Evolutionary conservation across 2,113 vertebrate species (phyloP).

Genomic region (Labeo rohita): DNA sequence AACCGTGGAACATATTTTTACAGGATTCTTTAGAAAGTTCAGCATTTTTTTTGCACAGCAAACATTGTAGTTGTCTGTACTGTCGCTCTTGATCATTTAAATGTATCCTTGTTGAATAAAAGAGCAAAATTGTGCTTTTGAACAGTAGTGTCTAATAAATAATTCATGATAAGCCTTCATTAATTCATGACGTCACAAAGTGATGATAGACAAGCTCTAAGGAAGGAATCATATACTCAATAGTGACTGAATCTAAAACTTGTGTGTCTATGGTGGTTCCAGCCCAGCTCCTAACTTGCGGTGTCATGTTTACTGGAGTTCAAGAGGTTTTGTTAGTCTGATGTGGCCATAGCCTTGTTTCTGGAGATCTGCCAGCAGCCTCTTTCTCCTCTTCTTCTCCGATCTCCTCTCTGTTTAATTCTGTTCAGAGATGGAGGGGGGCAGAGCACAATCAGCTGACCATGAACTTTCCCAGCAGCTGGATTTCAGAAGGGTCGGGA

Average conservation of each 20-base stretch:
- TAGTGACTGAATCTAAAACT: neutral
- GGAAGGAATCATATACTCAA: neutral
- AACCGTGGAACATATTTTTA: neutral
- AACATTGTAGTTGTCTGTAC: neutral
- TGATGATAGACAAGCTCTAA: neutral
- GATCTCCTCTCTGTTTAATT: constrained; percentile 38
- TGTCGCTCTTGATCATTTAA: neutral
- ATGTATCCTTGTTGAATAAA: neutral
- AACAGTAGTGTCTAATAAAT: neutral
- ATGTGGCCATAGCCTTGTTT: constrained; percentile 1
- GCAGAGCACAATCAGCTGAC: constrained; percentile 39
- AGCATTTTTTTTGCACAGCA: neutral
- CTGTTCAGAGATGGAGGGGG: constrained; percentile 19
- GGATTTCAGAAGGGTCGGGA: constrained; percentile 40
- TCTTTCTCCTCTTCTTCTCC: constrained; percentile 12
- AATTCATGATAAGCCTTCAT: neutral
- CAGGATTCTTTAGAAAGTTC: neutral
- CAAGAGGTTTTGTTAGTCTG: constrained; percentile 30
- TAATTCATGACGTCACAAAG: neutral
- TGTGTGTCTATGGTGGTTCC: neutral
- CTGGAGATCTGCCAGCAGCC: constrained; percentile 18
- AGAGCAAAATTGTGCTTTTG: neutral
- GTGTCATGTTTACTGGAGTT: constrained; percentile 16
- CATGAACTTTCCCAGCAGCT: constrained; percentile 40
- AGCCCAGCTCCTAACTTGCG: neutral